A percentile compares a stretch with the other conserved stretches of the same genome.
These are phyloP conservation scores for Sinocyclocheilus anshuiensis DNA, from an alignment of 2,113 vertebrate genomes.

Conservation along the genomic window DNA sequence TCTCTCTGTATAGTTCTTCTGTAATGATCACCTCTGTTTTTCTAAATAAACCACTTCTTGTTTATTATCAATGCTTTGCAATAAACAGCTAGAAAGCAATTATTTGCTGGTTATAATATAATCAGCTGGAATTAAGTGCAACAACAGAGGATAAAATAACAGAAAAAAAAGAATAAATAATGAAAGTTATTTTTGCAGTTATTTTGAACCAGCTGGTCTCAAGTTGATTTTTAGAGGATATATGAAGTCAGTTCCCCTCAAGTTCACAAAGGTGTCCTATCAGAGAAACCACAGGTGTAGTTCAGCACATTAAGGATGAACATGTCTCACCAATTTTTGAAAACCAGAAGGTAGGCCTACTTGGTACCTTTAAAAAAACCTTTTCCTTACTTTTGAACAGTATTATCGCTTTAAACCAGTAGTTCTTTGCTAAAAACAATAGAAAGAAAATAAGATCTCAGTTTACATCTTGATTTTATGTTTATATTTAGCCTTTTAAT, in stretches of 20 bases:
- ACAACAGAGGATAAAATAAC: neutral
- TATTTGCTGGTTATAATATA: neutral
- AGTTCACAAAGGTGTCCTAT: neutral
- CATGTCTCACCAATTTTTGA: neutral
- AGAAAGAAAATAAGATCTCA: neutral
- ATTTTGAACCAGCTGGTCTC: neutral
- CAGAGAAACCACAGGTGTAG: neutral
- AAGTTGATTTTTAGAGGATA: neutral
- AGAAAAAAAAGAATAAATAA: neutral
- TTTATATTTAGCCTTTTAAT: neutral
- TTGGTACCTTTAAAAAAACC: neutral
- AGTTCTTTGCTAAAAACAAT: neutral
- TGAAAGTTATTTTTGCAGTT: neutral
- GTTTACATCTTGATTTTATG: neutral
- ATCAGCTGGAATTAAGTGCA: neutral
- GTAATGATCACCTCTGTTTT: constrained; percentile 43
- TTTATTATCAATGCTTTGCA: constrained; percentile 8
- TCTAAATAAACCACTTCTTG: constrained; percentile 39
- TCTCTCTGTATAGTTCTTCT: constrained; percentile 27
- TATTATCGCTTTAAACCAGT: neutral
- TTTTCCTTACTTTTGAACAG: neutral
- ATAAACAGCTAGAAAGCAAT: constrained; percentile 30
- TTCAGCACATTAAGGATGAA: neutral
- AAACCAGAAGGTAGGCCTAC: neutral
- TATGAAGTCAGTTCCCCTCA: neutral